Base-by-base conservation (phyloP, 2,113 vertebrate genomes). In the Phainopepla nitens region DNA sequence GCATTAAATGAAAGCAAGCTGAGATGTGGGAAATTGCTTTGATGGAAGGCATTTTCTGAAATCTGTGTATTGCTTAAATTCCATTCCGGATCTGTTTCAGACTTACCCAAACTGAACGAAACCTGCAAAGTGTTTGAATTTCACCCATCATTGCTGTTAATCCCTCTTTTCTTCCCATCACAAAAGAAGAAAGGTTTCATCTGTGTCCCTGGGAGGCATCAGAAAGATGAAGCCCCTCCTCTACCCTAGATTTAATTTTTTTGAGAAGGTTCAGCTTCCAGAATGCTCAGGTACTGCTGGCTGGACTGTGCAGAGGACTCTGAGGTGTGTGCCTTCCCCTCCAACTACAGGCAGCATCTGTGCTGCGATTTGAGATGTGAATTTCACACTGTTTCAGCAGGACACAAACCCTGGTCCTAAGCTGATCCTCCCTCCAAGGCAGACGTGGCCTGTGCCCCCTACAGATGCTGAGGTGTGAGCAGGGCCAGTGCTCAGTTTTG, bases 51-150 rank as follows among this genome's bases (percentile, higher is more conserved):
- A 77, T 84, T 87, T 92, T 92, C 80, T 92, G 89, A 91, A 90
- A 86, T 44, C n/a, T 80, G 12, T 42, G 7, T 77, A 10, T 60
- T 62, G 45, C 33, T 23, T 66, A 50, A 92, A 77, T 90, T 89
- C 76, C 65, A 81, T 9, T 57, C 24, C 47, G 70, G 60, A 73
- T 76, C 68, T 90, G 69, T 21, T 86, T 93, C 39, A 89, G 33
- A 42, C 50, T 71, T 69, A 80, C 24, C 21, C 50, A 81, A 89
- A 92, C 9, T 56, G 51, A 87, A 69, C 0, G 2, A 93, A 92
- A 86, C 58, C 72, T 87, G 69, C 27, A 60, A 92, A 93, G 50
- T 86, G 56, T 90, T 90, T 94, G 64, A 50, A 81, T 94, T 94
- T 75, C 82, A 89, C 51, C 77, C 76, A 78, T 91, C 69, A n/a